phyloP scores from a whole-genome alignment of 2,888 invertebrate genomes.

The Ectemnius lituratus region DNA sequence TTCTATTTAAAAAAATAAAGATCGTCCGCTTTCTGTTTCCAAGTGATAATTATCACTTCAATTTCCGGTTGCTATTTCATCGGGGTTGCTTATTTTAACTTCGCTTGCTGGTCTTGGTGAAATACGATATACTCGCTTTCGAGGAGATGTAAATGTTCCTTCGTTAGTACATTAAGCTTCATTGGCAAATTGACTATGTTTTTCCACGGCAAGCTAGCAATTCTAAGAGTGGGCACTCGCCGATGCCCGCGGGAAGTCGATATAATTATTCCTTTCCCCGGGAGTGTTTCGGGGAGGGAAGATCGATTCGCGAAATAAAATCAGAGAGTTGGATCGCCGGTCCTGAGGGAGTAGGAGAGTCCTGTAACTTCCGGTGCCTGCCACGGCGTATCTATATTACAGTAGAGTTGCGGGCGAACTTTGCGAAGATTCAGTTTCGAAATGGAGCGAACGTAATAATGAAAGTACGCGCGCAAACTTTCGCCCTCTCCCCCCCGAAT shows the following conservation, averaged over 20 bases:
- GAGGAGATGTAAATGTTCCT: too few species aligned
- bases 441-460: conserved; percentile 50
- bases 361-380: conserved; percentile 19
- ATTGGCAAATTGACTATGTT: too few species aligned
- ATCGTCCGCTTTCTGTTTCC: too few species aligned
- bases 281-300: conserved; percentile 6
- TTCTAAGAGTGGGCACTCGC: too few species aligned
- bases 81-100: too few species aligned
- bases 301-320: not conserved
- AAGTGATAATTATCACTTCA: too few species aligned
- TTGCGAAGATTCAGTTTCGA: conserved; percentile 45
- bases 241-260: conserved; percentile 4
- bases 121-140: too few species aligned
- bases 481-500: conserved; percentile 33
- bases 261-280: conserved; percentile 37
- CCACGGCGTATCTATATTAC: conserved; percentile 26
- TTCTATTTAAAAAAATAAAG: too few species aligned
- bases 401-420: conserved; percentile 38
- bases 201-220: too few species aligned
- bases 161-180: too few species aligned
- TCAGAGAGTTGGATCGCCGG: conserved; percentile 15
- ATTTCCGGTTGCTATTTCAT: too few species aligned
- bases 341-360: conserved; percentile 16
- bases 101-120: too few species aligned
- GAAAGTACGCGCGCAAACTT: conserved; percentile 47